Evolutionary conservation across 2,888 invertebrate genomes (phyloP), one percentile per base, ranked within the genome.

Genomic region (Phlogophora meticulosa): DNA sequence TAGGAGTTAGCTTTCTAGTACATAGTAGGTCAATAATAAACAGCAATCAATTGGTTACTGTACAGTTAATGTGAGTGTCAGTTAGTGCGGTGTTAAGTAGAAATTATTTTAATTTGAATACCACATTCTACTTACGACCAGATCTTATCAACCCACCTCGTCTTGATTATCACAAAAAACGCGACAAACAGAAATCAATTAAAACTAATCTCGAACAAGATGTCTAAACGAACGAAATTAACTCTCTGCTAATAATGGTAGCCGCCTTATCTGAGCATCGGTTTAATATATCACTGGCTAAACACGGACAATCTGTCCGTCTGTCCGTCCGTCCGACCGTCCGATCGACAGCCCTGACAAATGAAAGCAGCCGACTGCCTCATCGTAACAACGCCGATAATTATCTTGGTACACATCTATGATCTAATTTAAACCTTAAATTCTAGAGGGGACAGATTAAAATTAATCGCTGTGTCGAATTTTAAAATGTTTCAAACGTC

Each of bases 231-330:
- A 78, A 75, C 67, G 74, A 86, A 84, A 88, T 87, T 85, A 88
- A 88, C 87, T 83, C 75, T 65, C 79, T 67, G 78, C 84, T 85
- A 84, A 83, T 88, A 87, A 87, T 83, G 61, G 84, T 83, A 76
- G 73, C 68, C 48, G 73, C 71, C 82, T 68, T 88, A 90, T 90
- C 90, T 86, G 86, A 81, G 78, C 87, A 87, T 88, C 90, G 85
- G 83, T 84, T 87, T 88, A 88, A 88, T 89, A 88, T 83, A 87
- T 90, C 90, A 90, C 88, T 87, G 80, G 81, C 81, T 85, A 82
- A 86, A 88, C 88, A 88, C 81, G 84, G 77, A 77, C 85, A 82
- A 85, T 87, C 88, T 82, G 85, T 86, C 87, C 70, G 77, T 80
- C 84, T 61, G 83, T 79, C 85, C 68, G 81, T 80, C 87, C 76